Conservation (phyloP, 2,888 invertebrate species). For the Epinotia brunnichana region DNA sequence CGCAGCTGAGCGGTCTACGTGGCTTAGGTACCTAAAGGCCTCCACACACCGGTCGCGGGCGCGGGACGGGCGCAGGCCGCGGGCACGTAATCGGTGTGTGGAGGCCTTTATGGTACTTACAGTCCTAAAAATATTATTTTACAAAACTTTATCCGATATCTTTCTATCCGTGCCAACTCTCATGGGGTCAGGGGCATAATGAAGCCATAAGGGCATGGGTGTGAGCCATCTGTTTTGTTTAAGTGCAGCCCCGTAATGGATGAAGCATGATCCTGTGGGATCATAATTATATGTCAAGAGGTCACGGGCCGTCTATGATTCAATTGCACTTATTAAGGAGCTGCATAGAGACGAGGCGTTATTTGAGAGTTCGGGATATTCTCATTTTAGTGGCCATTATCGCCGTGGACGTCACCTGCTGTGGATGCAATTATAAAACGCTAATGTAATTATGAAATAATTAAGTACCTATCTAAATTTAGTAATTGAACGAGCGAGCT, state of each 20-base stretch:
- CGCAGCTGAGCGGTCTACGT: too few relatives aligned
- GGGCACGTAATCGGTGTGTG: too few relatives aligned
- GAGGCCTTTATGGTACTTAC: too few relatives aligned
- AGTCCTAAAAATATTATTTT: too few relatives aligned
- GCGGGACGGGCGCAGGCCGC: too few relatives aligned
- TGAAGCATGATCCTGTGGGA: conserved; percentile 42
- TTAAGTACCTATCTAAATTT: too few relatives aligned
- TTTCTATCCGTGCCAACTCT: conserved; percentile 13
- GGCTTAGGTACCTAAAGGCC: too few relatives aligned
- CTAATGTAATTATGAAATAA: too few relatives aligned
- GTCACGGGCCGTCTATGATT: conserved; percentile 47
- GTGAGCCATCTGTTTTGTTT: conserved; percentile 33
- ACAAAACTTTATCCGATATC: conserved; percentile 4
- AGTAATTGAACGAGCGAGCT: too few relatives aligned
- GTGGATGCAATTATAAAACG: too few relatives aligned
- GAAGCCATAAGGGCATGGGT: conserved; percentile 25
- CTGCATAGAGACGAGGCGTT: not conserved
- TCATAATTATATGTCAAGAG: conserved; percentile 42
- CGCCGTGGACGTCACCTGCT: not conserved
- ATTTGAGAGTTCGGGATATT: not conserved
- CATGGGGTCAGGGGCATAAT: conserved; percentile 27
- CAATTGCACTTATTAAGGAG: conserved; percentile 43
- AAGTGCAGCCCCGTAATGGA: conserved; percentile 43
- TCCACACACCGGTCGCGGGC: too few relatives aligned
- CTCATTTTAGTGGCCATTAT: not conserved